phyloP scores from a whole-genome alignment of 2,888 invertebrate genomes.

The Labia minor region DNA sequence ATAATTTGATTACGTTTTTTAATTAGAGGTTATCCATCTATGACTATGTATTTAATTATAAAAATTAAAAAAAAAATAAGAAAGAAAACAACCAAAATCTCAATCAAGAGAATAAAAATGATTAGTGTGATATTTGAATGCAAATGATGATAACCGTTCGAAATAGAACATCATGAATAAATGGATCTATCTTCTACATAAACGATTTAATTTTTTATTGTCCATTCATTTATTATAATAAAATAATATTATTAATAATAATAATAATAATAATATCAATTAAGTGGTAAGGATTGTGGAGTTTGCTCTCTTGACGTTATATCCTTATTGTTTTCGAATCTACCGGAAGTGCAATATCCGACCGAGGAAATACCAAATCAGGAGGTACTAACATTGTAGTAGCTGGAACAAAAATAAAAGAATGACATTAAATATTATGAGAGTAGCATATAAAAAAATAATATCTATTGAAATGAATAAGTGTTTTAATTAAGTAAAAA shows the following conservation, averaged over 20 bases:
- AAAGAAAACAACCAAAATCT: background rate
- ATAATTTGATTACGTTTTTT: background rate
- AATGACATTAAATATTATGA: too few species aligned
- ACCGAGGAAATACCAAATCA: background rate
- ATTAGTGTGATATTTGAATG: background rate
- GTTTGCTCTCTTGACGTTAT: background rate
- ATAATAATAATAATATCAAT: too few species aligned
- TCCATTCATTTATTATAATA: too few species aligned
- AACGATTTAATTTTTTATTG: too few species aligned
- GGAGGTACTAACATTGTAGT: background rate
- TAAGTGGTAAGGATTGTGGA: too few species aligned
- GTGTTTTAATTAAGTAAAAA: too few species aligned
- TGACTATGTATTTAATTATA: background rate
- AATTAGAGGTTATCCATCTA: background rate
- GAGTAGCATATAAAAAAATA: too few species aligned
- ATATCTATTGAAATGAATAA: too few species aligned
- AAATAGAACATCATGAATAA: constrained; percentile 8
- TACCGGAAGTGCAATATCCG: background rate
- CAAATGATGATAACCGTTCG: constrained; percentile 13
- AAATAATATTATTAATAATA: too few species aligned
- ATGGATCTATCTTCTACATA: background rate
- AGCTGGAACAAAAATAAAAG: background rate
- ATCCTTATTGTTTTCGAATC: background rate
- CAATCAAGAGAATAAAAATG: background rate
- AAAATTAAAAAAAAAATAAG: background rate